Conservation (phyloP, 2,113 vertebrate genomes). For the Elanus axillaris region DNA sequence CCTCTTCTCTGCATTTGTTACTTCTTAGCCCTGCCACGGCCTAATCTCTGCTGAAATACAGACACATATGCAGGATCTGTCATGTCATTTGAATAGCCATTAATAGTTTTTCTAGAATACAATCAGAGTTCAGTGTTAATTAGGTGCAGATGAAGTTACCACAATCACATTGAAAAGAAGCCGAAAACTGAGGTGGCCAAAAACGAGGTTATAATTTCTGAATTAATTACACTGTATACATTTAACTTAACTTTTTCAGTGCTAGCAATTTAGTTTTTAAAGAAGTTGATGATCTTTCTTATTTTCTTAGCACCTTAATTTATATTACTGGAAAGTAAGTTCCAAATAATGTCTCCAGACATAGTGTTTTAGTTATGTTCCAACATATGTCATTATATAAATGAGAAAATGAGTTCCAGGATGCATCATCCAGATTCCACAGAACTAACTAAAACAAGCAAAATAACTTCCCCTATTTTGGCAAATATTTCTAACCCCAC, state of each 20-base stretch:
- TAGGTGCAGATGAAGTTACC: not conserved
- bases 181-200: not conserved
- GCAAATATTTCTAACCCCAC: not conserved
- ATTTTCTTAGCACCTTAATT: not conserved
- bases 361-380: not conserved
- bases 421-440: not conserved
- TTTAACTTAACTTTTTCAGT: constrained; percentile 6
- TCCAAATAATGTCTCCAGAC: not conserved
- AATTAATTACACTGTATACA: constrained; percentile 1
- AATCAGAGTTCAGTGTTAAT: not conserved
- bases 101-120: not conserved
- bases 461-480: not conserved
- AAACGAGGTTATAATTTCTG: constrained; percentile 11
- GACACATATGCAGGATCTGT: not conserved
- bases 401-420: not conserved
- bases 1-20: not conserved
- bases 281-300: not conserved
- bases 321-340: not conserved
- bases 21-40: not conserved
- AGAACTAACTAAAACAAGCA: not conserved
- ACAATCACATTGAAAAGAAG: not conserved
- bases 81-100: not conserved
- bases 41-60: not conserved
- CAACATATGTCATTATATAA: not conserved
- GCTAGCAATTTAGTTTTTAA: not conserved